phyloP scores from a whole-genome alignment of 2,113 vertebrate genomes.

The Coptodon rendalli region DNA sequence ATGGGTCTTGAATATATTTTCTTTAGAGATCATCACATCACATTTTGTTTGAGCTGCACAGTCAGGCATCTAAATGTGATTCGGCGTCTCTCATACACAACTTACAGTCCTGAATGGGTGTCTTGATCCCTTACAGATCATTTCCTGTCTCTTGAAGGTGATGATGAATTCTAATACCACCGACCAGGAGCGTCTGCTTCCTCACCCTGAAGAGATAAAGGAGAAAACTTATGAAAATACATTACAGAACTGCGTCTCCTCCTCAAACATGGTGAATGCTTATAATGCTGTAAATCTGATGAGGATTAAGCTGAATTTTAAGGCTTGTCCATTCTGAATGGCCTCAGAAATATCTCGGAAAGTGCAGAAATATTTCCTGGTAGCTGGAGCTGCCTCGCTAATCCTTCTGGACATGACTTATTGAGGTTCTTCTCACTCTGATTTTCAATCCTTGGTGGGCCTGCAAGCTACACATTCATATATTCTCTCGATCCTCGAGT shows the following conservation, averaged over 20 bases:
- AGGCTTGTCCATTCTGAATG: conserved; percentile 27
- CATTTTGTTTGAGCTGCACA: conserved; percentile 16
- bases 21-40: conserved; percentile 12
- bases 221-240: not conserved
- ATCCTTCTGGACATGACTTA: conserved; percentile 45
- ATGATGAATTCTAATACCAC: conserved; percentile 46
- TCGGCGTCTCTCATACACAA: conserved; percentile 32
- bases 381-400: conserved; percentile 12
- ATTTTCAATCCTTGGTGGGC: conserved; percentile 6
- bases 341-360: conserved; percentile 34
- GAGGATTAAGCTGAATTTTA: conserved; percentile 45
- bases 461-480: conserved; percentile 24
- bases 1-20: conserved; percentile 36
- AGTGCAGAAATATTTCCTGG: conserved; percentile 14
- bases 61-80: conserved; percentile 31
- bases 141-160: conserved; percentile 40
- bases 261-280: conserved; percentile 2
- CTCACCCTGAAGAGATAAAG: conserved; percentile 23
- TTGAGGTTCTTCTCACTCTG: conserved; percentile 2
- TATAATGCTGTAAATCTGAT: conserved; percentile 35
- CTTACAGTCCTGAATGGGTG: conserved; percentile 41
- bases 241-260: not conserved
- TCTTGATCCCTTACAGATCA: conserved; percentile 18
- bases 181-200: not conserved
- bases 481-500: not conserved